phyloP scores from a whole-genome alignment of 2,113 vertebrate genomes.

The Zonotrichia leucophrys region DNA sequence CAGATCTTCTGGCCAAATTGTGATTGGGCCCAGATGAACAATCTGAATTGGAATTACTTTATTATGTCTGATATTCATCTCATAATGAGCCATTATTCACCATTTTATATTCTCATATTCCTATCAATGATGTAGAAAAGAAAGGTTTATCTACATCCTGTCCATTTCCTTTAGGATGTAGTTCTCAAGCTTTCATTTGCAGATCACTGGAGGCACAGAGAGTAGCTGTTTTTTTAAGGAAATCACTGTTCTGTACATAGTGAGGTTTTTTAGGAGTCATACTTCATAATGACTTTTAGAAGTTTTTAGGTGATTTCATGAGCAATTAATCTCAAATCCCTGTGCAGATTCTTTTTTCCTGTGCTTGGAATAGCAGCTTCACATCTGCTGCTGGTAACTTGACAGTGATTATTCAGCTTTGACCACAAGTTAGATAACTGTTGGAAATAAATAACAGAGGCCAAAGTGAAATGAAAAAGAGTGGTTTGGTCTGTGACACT shows the following conservation, averaged over 20 bases:
- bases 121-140: conserved; percentile 51
- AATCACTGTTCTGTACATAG: background rate
- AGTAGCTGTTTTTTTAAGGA: conserved; percentile 3
- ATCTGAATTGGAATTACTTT: conserved; percentile 54
- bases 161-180: background rate
- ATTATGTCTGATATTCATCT: conserved; percentile 35
- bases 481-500: background rate
- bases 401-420: background rate
- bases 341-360: background rate
- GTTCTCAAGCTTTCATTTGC: conserved; percentile 10
- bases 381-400: background rate
- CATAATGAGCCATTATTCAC: conserved; percentile 51
- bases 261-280: background rate
- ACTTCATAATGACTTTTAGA: background rate
- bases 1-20: conserved; percentile 34
- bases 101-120: conserved; percentile 46
- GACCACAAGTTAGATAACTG: background rate
- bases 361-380: background rate
- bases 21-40: conserved; percentile 51
- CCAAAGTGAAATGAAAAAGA: background rate
- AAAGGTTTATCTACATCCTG: conserved; percentile 38
- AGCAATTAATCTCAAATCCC: conserved; percentile 31
- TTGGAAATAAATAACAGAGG: background rate
- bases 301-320: conserved; percentile 40
- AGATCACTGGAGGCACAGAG: background rate